Conservation (phyloP, 2,797 vertebrate species). For the Caiman crocodilus region DNA sequence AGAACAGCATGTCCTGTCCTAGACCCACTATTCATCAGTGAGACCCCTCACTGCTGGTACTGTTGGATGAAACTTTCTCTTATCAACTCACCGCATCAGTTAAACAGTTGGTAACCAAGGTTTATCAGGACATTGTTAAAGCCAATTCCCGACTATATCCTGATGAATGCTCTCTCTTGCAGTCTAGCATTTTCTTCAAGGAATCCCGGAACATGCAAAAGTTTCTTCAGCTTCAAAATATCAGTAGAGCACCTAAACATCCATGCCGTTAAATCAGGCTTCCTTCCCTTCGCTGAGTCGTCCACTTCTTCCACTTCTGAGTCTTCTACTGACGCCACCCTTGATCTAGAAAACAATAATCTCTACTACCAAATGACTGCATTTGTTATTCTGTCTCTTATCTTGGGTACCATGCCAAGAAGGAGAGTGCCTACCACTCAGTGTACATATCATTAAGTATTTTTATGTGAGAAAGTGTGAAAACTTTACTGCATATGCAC, state of each 20-base stretch:
- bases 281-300: background rate
- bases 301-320: no score
- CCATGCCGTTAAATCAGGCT: background rate
- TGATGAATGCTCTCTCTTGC: background rate
- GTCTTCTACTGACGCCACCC: background rate
- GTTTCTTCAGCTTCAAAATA: background rate
- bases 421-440: no score
- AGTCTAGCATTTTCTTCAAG: background rate
- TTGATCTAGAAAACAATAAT: background rate
- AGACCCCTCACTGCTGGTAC: background rate
- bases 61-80: background rate
- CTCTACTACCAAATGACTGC: background rate
- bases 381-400: background rate
- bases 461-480: background rate
- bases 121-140: background rate
- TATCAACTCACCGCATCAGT: background rate
- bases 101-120: background rate
- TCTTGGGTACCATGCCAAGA: slow-evolving; percentile 1
- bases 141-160: background rate
- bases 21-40: background rate
- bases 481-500: background rate
- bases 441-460: background rate
- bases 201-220: background rate
- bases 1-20: slow-evolving; percentile 11
- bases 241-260: background rate